A percentile compares a stretch with the other conserved stretches of the same genome.
Evolutionary conservation across 2,113 vertebrate species (phyloP).

Genomic region (Larimichthys polyactis): DNA sequence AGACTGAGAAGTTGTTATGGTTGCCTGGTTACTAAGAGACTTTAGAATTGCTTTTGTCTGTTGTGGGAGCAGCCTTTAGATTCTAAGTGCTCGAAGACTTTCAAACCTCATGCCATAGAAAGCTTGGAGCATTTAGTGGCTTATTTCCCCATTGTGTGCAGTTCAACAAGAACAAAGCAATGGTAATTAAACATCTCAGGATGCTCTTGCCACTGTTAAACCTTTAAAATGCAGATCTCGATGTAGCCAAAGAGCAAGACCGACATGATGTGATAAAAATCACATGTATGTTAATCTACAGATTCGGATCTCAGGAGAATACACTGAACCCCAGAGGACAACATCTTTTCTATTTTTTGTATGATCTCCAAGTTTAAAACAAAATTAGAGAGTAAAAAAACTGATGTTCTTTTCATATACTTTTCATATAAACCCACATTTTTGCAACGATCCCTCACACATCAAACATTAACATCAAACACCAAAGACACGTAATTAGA

Average conservation of each 20-base stretch:
- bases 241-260: neutral
- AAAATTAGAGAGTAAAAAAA: too few relatives aligned
- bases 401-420: too few relatives aligned
- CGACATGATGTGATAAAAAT: neutral
- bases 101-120: slow-evolving; percentile 13
- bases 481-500: too few relatives aligned
- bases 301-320: neutral
- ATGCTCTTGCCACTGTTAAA: neutral
- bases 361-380: neutral
- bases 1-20: slow-evolving; percentile 21
- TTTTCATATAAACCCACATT: too few relatives aligned
- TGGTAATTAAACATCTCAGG: slow-evolving; percentile 8
- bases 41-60: slow-evolving; percentile 27
- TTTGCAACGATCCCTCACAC: too few relatives aligned
- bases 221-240: neutral
- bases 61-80: slow-evolving; percentile 4
- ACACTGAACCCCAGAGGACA: neutral
- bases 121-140: slow-evolving; percentile 2
- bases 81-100: slow-evolving; percentile 25
- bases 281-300: neutral
- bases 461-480: too few relatives aligned
- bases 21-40: slow-evolving; percentile 47
- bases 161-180: neutral
- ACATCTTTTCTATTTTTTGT: neutral
- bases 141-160: neutral